Evolutionary conservation across 37 sponge, comb jelly and placozoan genomes (phyloP).

Genomic region (Bolinopsis microptera): DNA sequence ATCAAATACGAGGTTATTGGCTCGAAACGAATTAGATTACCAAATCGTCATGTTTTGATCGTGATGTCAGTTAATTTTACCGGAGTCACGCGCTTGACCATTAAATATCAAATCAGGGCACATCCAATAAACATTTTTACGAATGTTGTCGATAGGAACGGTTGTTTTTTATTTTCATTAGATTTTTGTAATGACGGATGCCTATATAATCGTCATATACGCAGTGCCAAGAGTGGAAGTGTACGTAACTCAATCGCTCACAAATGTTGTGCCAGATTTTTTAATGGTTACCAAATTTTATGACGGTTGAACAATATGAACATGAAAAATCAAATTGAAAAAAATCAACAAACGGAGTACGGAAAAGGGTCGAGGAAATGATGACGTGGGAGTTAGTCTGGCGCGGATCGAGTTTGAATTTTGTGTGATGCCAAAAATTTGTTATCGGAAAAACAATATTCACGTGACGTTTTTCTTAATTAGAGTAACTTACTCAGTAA

Average conservation of each 20-base stretch:
- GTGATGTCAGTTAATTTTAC: neutral
- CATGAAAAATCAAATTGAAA: neutral
- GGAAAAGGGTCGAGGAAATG: too few relatives aligned
- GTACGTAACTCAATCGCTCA: too few relatives aligned
- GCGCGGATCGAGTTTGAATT: neutral
- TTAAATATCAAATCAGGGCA: neutral
- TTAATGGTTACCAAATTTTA: neutral
- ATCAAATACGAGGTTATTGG: neutral
- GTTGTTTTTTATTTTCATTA: too few relatives aligned
- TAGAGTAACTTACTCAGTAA: too few relatives aligned
- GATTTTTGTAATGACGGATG: too few relatives aligned
- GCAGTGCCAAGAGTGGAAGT: too few relatives aligned
- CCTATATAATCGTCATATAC: too few relatives aligned
- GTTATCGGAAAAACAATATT: neutral
- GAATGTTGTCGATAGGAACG: neutral
- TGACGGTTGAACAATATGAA: too few relatives aligned
- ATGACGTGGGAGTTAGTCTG: neutral
- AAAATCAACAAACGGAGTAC: neutral
- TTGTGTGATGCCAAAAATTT: neutral
- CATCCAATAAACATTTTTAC: neutral
- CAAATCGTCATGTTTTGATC: neutral
- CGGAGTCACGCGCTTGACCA: neutral
- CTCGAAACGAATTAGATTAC: neutral
- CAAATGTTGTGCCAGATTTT: too few relatives aligned
- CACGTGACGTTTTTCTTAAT: neutral